A percentile compares a stretch with the other conserved stretches of the same genome.
These are phyloP conservation scores for Psix sp. DNA, from an alignment of 1,140 invertebrate species.

Conservation along the genomic window DNA sequence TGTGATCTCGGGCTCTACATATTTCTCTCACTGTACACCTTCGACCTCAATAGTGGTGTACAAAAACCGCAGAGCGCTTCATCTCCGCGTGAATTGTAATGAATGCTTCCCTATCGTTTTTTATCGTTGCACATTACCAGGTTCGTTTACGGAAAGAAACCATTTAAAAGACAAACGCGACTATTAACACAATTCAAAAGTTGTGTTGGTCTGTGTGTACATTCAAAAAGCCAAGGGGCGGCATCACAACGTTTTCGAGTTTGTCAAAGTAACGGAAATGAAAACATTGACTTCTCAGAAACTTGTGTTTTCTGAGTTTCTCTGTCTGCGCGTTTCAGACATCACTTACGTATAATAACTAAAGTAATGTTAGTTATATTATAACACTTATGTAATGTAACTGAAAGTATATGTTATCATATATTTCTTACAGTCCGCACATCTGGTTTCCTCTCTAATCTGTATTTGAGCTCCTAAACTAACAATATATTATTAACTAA, in stretches of 20 bases:
- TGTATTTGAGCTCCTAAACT: too few relatives aligned
- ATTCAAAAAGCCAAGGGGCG: constrained; percentile 5
- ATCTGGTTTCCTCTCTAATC: too few relatives aligned
- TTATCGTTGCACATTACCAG: constrained; percentile 26
- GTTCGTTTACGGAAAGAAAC: constrained; percentile 30
- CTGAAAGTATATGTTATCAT: too few relatives aligned
- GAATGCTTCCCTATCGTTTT: constrained; percentile 30
- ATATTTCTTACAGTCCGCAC: too few relatives aligned
- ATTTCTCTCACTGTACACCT: constrained; percentile 19
- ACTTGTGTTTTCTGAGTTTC: background rate
- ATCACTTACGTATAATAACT: too few relatives aligned
- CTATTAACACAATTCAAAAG: constrained; percentile 33
- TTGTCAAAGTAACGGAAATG: constrained; percentile 36
- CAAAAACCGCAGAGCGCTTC: constrained; percentile 18
- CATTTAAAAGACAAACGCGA: constrained; percentile 44
- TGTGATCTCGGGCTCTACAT: too few relatives aligned
- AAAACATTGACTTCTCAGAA: constrained; percentile 25
- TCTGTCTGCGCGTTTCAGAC: background rate
- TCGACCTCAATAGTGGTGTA: constrained; percentile 13
- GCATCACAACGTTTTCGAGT: constrained; percentile 34
- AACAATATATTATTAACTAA: too few relatives aligned
- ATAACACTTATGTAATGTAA: too few relatives aligned
- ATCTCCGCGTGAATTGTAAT: constrained; percentile 19
- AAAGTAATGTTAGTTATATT: too few relatives aligned
- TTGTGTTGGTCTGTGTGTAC: constrained; percentile 17